Evolutionary conservation across 2,888 invertebrate genomes (phyloP).

Genomic region (Volucella bombylans): DNA sequence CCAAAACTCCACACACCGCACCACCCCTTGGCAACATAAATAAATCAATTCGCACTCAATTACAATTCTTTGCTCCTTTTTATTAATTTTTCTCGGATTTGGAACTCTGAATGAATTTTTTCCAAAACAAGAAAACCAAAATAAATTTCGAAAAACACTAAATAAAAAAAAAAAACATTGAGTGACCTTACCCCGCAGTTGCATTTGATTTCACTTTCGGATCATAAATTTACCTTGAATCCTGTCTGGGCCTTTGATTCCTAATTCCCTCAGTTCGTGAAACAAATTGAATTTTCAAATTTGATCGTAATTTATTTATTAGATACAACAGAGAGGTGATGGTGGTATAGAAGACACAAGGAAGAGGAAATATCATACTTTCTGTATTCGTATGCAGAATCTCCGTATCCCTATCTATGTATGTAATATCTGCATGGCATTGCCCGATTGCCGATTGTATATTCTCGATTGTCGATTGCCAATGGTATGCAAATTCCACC

Average conservation of each 20-base stretch:
- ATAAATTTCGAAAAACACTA: too few relatives aligned
- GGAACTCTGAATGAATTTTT: slow-evolving; percentile 33
- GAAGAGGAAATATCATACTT: slow-evolving; percentile 10
- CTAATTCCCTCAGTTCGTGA: slow-evolving; percentile 17
- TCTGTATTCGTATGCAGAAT: too few relatives aligned
- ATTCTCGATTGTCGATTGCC: slow-evolving; percentile 44
- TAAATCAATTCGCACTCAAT: slow-evolving; percentile 75
- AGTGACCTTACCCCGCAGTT: background rate
- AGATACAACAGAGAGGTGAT: slow-evolving; percentile 47
- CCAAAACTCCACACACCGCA: background rate
- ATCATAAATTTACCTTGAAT: slow-evolving; percentile 64
- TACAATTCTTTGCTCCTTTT: slow-evolving; percentile 73
- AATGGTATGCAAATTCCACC: slow-evolving; percentile 72
- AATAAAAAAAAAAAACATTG: too few relatives aligned
- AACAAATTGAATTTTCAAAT: slow-evolving; percentile 74
- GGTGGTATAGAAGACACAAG: background rate
- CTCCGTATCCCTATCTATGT: too few relatives aligned
- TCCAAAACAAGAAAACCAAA: too few relatives aligned
- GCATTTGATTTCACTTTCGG: slow-evolving; percentile 68
- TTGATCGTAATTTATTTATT: slow-evolving; percentile 74
- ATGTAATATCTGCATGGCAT: background rate
- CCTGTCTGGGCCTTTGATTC: slow-evolving; percentile 13
- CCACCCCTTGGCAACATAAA: slow-evolving; percentile 66
- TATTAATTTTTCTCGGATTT: slow-evolving; percentile 72
- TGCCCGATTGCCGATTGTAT: slow-evolving; percentile 34